Evolutionary conservation across 2,888 invertebrate genomes (phyloP), one percentile per base, ranked within the genome.

Genomic region (Agonum fuliginosum): DNA sequence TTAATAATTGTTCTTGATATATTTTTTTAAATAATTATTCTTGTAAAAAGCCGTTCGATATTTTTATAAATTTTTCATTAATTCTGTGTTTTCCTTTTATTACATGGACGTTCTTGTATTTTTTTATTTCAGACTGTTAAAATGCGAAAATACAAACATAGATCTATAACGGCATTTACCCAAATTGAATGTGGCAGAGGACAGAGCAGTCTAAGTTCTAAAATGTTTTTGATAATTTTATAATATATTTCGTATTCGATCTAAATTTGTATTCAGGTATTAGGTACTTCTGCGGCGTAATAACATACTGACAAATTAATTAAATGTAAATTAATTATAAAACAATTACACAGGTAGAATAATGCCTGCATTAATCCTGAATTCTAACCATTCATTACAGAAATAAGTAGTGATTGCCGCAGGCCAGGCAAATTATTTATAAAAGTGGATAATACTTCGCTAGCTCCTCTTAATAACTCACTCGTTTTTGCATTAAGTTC

Each of bases 291-390:
- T 24, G 54, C 24, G 5, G 22, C n/a, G 54, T 54, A 54, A 54
- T 54, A 54, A 54, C 54, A 54, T 54, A 54, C 54, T 54, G 54
- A 54, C 54, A 54, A 54, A 54, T 54, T 54, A 54, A 54, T 54
- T 54, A 54, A 54, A 54, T 54, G 22, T 54, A 54, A 54, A 54
- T 54, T 54, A 54, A 54, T 54, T 54, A 54, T 54, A 54, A 54
- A 54, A 54, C 24, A 54, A 54, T 54, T 54, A 54, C 12, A 54
- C 54, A 10, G 54, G 54, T 22, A 54, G 54, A 54, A 54, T 54
- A 54, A 54, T 54, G 24, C 54, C 12, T 5, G 8, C 24, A 54
- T 54, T 54, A 54, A 54, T 54, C 24, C 54, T 54, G 20, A 54
- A 54, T 54, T 54, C 20, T 54, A 54, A 22, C 54, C 54, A 54